Evolutionary conservation across 2,888 invertebrate species (phyloP).

Genomic region (Tolmerus cingulatus): DNA sequence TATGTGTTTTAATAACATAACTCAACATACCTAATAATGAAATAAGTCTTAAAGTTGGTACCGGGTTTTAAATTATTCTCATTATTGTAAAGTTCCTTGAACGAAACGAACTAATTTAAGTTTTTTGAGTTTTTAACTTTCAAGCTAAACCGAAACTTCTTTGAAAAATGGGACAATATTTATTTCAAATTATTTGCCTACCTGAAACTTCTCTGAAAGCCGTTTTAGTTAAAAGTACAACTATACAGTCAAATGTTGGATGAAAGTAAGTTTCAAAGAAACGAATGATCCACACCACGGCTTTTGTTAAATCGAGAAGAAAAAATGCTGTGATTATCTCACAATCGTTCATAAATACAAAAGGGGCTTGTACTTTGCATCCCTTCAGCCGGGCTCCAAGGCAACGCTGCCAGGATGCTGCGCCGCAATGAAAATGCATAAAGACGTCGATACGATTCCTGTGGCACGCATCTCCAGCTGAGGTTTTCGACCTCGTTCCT

Average conservation of each 20-base stretch:
- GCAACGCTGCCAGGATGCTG: not conserved
- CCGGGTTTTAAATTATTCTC: too few relatives aligned
- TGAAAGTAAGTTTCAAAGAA: not conserved
- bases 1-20: too few relatives aligned
- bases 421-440: not conserved
- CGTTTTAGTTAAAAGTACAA: not conserved
- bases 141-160: too few relatives aligned
- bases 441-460: not conserved
- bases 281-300: not conserved
- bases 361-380: not conserved
- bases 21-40: too few relatives aligned
- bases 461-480: not conserved
- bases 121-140: too few relatives aligned
- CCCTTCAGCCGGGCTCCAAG: not conserved
- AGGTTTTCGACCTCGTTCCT: not conserved
- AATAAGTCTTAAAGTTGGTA: too few relatives aligned
- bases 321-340: not conserved
- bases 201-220: too few relatives aligned
- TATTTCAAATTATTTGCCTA: too few relatives aligned
- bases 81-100: too few relatives aligned
- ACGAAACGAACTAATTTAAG: too few relatives aligned
- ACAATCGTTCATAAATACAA: not conserved
- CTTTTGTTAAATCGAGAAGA: not conserved
- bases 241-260: not conserved
- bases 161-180: too few relatives aligned